Base-by-base conservation (phyloP, 2,888 invertebrate species). In the Eupeodes latifasciatus region DNA sequence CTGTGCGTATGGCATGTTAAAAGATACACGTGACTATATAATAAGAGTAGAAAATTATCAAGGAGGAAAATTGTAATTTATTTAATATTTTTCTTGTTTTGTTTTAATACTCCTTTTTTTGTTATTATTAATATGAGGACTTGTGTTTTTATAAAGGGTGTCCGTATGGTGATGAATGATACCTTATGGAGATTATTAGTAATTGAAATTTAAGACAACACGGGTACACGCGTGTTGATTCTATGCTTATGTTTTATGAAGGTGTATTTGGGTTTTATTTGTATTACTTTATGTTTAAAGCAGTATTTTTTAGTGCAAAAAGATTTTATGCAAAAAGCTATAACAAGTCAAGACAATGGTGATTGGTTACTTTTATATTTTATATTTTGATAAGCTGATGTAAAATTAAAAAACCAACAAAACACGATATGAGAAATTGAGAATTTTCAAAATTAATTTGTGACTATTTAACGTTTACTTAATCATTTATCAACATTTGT, bases 1-100 rank as follows among this genome's bases (percentile, higher is more conserved):
- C 85, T 85, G 85, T 85, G 72, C 85, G 74, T 81, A 81, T 74
- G 74, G 69, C 74, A 74, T 81, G 72, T 44, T 71, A 74, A 69
- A 67, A 81, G 75, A 19, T 5, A 74, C 85, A 85, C 85, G 81
- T 81, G 85, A 78, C 85, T 77, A 14, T 11, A 14, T 3, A 27
- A 27, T 55, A 14, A 0, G 57, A 0, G 5, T 36, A 36, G 9
- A 9, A 51, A 62, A 51, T 34, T 12, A 36, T 44, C 11, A 49
- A n/a, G 49, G 78, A 53, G 51, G 53, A 34, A 40, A 36, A 53
- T 34, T 53, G 36, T 40, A 66, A 72, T 81, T 80, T 77, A 61
- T 81, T 27, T 71, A 85, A 81, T 44, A 77, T 71, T 40, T 40
- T 9, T 40, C 40, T 40, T 40, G 40, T 40, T 9, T 7, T 40